Evolutionary conservation across 2,113 vertebrate species (phyloP).

Genomic region (Seriola aureovittata): DNA sequence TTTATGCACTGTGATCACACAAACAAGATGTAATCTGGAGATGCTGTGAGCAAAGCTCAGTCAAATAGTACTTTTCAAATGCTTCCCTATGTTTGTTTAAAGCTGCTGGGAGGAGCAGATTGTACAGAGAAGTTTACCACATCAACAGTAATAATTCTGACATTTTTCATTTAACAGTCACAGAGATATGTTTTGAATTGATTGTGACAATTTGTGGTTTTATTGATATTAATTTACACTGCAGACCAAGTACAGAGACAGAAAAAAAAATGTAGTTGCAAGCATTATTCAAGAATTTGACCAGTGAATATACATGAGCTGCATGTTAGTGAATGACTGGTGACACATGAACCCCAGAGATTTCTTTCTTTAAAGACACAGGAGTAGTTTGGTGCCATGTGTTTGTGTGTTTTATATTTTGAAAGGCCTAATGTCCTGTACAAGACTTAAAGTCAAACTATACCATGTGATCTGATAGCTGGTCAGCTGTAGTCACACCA

Average conservation of each 20-base stretch:
- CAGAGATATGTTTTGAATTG: background rate
- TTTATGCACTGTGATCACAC: conserved; percentile 40
- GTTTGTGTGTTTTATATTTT: background rate
- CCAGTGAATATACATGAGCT: background rate
- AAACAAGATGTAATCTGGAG: conserved; percentile 43
- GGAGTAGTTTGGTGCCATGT: background rate
- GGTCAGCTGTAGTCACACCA: no score
- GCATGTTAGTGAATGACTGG: background rate
- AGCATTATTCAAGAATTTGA: background rate
- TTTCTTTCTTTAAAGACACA: background rate
- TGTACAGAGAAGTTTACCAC: background rate
- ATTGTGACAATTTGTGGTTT: background rate
- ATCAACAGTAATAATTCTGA: background rate
- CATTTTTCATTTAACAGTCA: conserved; percentile 6
- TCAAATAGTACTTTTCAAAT: conserved; percentile 31
- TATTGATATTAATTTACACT: background rate
- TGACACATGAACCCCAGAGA: background rate
- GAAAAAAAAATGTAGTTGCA: background rate
- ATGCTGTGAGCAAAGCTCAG: conserved; percentile 30
- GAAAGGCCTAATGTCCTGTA: background rate
- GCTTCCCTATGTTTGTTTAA: background rate
- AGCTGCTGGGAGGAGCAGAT: background rate
- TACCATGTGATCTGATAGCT: no score
- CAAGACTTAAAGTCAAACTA: background rate
- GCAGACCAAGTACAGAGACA: background rate